Evolutionary conservation across 2,888 invertebrate genomes (phyloP), one percentile per base, ranked within the genome.

Genomic region (Eurois occulta): DNA sequence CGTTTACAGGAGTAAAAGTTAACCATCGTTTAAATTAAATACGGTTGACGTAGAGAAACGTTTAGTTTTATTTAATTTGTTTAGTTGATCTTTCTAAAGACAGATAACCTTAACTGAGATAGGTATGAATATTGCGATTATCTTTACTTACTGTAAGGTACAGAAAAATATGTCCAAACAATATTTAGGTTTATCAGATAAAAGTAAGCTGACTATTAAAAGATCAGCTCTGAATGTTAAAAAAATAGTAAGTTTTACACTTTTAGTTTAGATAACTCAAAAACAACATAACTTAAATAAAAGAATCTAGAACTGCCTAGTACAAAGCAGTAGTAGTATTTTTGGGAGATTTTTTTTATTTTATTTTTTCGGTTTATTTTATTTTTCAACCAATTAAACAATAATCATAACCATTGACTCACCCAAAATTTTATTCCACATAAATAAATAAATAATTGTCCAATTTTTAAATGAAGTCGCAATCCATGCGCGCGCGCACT

Each of bases 401-500:
- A 16, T n/a, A 1, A 11, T n/a, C 24, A n/a, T 68, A 10, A n/a
- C 16, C 28, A 52, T 24, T 4, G 24, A 55, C 72, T 78, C 38
- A 78, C 78, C 43, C 24, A 55, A 35, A 55, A 46, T 65, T 60
- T 55, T 52, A 68, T 66, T 52, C 60, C 72, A 67, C 46, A n/a
- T 60, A 69, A 28, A 66, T 11, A 35, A n/a, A 32, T 32, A 62
- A 35, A 4, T 3, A 58, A 60, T 28, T 18, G 2, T 41, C 5
- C 62, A 52, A 21, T 72, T 60, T 24, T 48, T 16, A 35, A 52
- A 32, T 52, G 16, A 78, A 52, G n/a, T 66, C n/a, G 38, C 66
- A 58, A 46, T 21, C 52, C 13, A 11, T 75, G 85, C 83, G 83
- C 77, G 65, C 74, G 85, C 74, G 74, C 81, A 24, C 74, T 48